These are phyloP conservation scores for Colossoma macropomum DNA, from an alignment of 2,113 vertebrate species.

Conservation along the genomic window DNA sequence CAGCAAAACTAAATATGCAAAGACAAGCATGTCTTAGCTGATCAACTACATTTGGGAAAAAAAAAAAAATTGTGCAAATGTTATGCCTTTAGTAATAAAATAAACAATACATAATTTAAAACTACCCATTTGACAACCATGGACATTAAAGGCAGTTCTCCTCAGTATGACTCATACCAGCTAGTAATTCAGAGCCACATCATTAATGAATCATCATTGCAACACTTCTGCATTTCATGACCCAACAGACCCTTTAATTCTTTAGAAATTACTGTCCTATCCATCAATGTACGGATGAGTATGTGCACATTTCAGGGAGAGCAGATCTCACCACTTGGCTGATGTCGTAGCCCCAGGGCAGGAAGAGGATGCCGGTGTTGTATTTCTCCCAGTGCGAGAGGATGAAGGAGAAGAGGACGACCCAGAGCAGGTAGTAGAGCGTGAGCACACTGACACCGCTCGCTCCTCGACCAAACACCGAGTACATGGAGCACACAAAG, in stretches of 20 bases:
- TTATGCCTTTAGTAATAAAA: too few relatives aligned
- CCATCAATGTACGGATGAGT: neutral
- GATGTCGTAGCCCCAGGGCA: slow-evolving; percentile 98
- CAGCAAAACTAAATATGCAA: too few relatives aligned
- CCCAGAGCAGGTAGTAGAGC: slow-evolving; percentile 93
- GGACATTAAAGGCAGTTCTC: neutral
- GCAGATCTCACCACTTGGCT: slow-evolving; percentile 94
- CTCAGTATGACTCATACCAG: neutral
- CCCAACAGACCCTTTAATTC: neutral
- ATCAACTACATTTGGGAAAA: too few relatives aligned
- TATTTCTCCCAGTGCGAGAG: slow-evolving; percentile 99
- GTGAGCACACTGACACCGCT: slow-evolving; percentile 89
- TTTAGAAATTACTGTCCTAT: neutral
- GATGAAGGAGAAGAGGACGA: slow-evolving; percentile 98
- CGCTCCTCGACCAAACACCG: slow-evolving; percentile 91
- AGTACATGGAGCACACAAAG: slow-evolving; percentile 97
- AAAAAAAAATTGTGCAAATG: too few relatives aligned
- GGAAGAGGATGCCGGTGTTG: slow-evolving; percentile 96
- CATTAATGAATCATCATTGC: neutral
- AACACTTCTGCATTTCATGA: neutral
- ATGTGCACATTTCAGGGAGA: neutral
- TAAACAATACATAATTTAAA: too few relatives aligned
- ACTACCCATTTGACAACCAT: neutral
- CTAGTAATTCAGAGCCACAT: neutral
- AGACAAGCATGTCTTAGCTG: too few relatives aligned